These are phyloP conservation scores for Callipepla squamata DNA, from an alignment of 2,113 vertebrate species.

Conservation along the genomic window DNA sequence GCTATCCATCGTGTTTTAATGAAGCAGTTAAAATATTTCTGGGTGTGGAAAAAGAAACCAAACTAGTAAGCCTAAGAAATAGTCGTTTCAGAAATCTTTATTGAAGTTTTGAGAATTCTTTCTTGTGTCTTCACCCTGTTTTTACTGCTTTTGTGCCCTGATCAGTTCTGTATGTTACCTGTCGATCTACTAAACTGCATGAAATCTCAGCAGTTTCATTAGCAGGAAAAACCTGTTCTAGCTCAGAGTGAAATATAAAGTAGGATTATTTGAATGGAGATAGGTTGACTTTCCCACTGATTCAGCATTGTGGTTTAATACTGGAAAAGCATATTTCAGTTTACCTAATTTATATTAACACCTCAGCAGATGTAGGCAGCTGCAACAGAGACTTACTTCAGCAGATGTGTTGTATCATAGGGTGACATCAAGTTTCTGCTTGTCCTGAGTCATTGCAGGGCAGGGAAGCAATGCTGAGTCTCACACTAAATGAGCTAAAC, in stretches of 20 bases:
- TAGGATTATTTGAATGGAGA: neutral
- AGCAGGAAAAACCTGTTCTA: slow-evolving; percentile 1
- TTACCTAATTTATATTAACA: neutral
- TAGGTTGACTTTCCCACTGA: neutral
- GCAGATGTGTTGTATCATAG: neutral
- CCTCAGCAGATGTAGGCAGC: neutral
- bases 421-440: rapidly evolving
- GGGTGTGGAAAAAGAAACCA: neutral
- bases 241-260: neutral
- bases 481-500: neutral
- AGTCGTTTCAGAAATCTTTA: neutral
- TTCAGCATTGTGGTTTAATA: neutral
- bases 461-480: neutral
- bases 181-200: neutral
- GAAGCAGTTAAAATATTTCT: neutral
- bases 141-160: neutral
- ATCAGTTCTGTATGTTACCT: neutral
- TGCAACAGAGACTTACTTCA: neutral
- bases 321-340: neutral
- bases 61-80: neutral
- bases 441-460: neutral
- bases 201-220: neutral
- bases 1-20: neutral
- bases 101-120: neutral
- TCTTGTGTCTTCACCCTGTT: neutral